phyloP scores from a whole-genome alignment of 2,888 invertebrate genomes.

The Atethmia centrago region DNA sequence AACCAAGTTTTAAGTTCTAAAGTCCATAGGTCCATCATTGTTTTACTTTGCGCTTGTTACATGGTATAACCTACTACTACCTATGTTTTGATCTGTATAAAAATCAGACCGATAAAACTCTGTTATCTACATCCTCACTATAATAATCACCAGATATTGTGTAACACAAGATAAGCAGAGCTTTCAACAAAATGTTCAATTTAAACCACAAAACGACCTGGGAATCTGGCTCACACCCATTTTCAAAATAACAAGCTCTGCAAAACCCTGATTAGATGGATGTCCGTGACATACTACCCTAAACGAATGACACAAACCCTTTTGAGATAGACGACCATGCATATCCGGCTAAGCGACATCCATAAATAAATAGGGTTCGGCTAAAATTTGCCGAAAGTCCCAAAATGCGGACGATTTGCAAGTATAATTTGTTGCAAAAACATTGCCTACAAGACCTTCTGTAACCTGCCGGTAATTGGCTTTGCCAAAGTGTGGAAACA shows the following conservation, averaged over 20 bases:
- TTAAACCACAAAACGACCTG: neutral
- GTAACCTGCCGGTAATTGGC: constrained; percentile 18
- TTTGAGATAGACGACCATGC: constrained; percentile 42
- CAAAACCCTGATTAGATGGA: constrained; percentile 39
- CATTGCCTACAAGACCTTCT: constrained; percentile 20
- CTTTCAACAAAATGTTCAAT: neutral
- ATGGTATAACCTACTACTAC: too few relatives aligned
- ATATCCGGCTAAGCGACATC: constrained; percentile 44
- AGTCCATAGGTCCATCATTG: neutral
- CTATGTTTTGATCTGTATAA: too few relatives aligned
- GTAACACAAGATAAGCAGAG: neutral
- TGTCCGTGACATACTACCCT: constrained; percentile 36
- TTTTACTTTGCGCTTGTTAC: too few relatives aligned
- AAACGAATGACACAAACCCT: constrained; percentile 48
- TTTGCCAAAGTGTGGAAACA: constrained; percentile 16
- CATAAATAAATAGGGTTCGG: constrained; percentile 51
- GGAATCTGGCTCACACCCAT: neutral
- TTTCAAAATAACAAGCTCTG: constrained; percentile 32
- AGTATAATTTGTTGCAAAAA: constrained; percentile 48
- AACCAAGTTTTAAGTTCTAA: neutral
- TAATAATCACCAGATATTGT: neutral
- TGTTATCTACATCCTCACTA: too few relatives aligned
- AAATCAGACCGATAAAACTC: neutral
- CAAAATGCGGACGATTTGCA: constrained; percentile 38
- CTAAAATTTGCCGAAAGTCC: constrained; percentile 26